Percentiles rank a stretch among this genome's conserved stretches.
Evolutionary conservation across 2,113 vertebrate genomes (phyloP).

Genomic region (Procavia capensis): DNA sequence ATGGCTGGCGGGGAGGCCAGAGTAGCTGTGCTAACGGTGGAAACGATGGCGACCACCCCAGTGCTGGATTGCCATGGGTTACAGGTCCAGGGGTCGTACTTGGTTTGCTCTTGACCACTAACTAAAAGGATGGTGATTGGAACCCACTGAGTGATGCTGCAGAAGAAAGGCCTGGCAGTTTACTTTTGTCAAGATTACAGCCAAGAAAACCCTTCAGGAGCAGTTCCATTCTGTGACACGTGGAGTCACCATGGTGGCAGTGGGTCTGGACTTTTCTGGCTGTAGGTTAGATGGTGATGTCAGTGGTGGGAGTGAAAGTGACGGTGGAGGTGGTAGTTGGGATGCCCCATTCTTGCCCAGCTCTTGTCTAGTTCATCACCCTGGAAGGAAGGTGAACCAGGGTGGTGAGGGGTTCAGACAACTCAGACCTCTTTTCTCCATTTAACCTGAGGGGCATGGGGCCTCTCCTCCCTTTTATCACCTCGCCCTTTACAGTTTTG

Average conservation of each 20-base stretch:
- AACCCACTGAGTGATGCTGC: background rate
- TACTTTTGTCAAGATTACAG: background rate
- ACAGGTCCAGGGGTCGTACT: background rate
- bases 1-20: rapidly evolving
- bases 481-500: background rate
- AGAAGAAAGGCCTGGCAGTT: background rate
- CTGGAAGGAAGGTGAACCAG: background rate
- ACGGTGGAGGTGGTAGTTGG: background rate
- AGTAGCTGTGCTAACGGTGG: background rate
- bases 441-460: rapidly evolving
- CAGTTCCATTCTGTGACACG: background rate
- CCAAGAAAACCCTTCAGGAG: background rate
- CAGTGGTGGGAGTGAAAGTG: background rate
- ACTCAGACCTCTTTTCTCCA: background rate
- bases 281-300: rapidly evolving
- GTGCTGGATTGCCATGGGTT: too few relatives aligned
- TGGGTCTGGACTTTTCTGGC: background rate
- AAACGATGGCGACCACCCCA: rapidly evolving
- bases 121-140: background rate
- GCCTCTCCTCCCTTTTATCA: background rate
- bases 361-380: background rate
- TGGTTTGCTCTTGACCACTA: background rate
- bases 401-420: background rate
- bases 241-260: background rate
- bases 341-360: background rate